Percentiles rank a stretch among this genome's conserved stretches.
Evolutionary conservation across 2,797 vertebrate species (phyloP).

Genomic region (Sebastes elongatus): DNA sequence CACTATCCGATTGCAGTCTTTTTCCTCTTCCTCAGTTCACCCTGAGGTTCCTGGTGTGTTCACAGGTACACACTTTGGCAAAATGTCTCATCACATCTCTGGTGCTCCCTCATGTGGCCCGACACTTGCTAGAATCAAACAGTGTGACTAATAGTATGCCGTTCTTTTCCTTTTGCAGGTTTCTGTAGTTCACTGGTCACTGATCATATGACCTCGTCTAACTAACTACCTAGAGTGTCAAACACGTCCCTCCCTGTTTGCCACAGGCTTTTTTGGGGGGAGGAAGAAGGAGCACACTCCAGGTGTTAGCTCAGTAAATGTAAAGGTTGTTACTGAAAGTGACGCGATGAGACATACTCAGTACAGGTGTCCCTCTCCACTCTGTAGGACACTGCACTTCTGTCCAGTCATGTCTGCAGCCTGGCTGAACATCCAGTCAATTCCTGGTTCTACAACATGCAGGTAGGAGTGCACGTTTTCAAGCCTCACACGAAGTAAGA

Average conservation of each 20-base stretch:
- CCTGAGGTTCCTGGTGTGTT: not conserved
- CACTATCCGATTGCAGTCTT: not conserved
- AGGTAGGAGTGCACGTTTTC: not conserved
- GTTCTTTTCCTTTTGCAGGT: not conserved
- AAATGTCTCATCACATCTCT: not conserved
- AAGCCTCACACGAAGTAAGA: not conserved
- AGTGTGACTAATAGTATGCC: not conserved
- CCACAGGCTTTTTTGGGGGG: not conserved
- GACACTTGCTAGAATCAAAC: not conserved
- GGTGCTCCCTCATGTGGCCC: not conserved
- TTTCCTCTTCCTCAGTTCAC: not conserved
- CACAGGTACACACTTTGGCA: not conserved
- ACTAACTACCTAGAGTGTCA: not conserved
- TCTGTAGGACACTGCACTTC: slow-evolving; percentile 5
- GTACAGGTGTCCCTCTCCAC: not conserved
- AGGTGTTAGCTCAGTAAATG: not conserved
- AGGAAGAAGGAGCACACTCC: not conserved
- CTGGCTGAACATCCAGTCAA: not conserved
- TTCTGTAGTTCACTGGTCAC: not conserved
- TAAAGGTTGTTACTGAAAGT: not conserved
- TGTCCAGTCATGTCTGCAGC: not conserved
- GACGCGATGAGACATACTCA: not conserved
- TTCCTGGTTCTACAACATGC: not conserved
- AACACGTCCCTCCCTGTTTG: not conserved
- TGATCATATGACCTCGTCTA: not conserved